phyloP scores from a whole-genome alignment of 2,113 vertebrate species.

The Caranx melampygus region DNA sequence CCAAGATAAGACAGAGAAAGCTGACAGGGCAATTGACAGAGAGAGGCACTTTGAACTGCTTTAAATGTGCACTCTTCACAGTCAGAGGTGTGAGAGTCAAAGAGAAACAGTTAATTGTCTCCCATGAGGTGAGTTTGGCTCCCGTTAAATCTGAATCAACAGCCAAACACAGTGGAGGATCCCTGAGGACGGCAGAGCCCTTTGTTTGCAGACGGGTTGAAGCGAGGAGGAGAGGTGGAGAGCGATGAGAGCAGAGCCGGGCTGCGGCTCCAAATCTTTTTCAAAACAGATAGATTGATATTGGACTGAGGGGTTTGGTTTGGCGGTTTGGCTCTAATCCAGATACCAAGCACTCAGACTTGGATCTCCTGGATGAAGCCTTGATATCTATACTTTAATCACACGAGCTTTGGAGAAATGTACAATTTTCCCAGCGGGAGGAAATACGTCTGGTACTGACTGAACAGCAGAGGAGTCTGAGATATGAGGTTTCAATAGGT shows the following conservation, averaged over 20 bases:
- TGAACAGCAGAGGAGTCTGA: neutral
- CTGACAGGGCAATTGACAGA: neutral
- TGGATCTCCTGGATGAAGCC: slow-evolving; percentile 10
- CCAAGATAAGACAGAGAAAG: neutral
- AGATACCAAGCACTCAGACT: slow-evolving; percentile 15
- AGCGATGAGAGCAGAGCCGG: slow-evolving; percentile 14
- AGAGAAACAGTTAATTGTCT: slow-evolving; percentile 68
- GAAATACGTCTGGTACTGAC: neutral
- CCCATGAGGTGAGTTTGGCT: slow-evolving; percentile 50
- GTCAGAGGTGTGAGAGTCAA: slow-evolving; percentile 43
- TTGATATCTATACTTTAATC: slow-evolving; percentile 27
- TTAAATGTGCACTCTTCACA: slow-evolving; percentile 29
- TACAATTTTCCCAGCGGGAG: neutral
- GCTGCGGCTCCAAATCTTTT: slow-evolving; percentile 16
- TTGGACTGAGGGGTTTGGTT: slow-evolving; percentile 12
- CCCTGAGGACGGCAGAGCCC: slow-evolving; percentile 26
- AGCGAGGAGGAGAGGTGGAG: slow-evolving; percentile 7
- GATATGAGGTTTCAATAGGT: neutral
- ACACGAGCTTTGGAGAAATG: slow-evolving; percentile 1
- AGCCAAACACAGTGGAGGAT: slow-evolving; percentile 34
- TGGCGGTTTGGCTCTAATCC: slow-evolving; percentile 29
- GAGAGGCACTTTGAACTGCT: slow-evolving; percentile 39
- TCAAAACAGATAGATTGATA: slow-evolving; percentile 18
- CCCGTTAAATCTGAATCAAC: slow-evolving; percentile 48
- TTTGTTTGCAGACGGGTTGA: slow-evolving; percentile 42